A percentile compares a stretch with the other conserved stretches of the same genome.
phyloP scores from a whole-genome alignment of 1,140 invertebrate species.

The Leptonema lineaticorne region DNA sequence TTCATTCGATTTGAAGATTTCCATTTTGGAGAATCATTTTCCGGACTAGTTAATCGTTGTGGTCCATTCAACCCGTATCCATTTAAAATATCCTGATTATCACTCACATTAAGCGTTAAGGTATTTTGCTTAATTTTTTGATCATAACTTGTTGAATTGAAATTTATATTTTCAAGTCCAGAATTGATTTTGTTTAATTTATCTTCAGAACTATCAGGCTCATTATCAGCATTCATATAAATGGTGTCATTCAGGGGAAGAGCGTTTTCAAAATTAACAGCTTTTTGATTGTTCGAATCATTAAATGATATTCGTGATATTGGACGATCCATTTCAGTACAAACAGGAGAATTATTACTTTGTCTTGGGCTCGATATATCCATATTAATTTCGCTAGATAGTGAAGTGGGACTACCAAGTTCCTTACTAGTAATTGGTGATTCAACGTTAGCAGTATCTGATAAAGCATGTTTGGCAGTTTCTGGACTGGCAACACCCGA shows the following conservation, averaged over 20 bases:
- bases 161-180: slow-evolving; percentile 46
- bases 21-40: slow-evolving; percentile 30
- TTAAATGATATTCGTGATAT: neutral
- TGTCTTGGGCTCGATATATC: slow-evolving; percentile 53
- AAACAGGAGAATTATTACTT: slow-evolving; percentile 35
- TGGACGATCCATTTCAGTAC: slow-evolving; percentile 4
- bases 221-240: neutral
- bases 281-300: neutral
- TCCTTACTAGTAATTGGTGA: slow-evolving; percentile 53
- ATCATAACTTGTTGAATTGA: slow-evolving; percentile 39
- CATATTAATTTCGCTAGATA: slow-evolving; percentile 58
- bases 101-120: slow-evolving; percentile 44
- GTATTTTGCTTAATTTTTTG: slow-evolving; percentile 28
- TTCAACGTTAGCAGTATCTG: slow-evolving; percentile 54
- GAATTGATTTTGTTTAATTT: slow-evolving; percentile 44
- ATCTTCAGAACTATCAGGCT: slow-evolving; percentile 42
- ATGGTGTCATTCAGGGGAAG: neutral
- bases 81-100: slow-evolving; percentile 10
- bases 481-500: slow-evolving; percentile 60
- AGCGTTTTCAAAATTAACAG: neutral
- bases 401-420: slow-evolving; percentile 52
- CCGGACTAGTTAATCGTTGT: neutral
- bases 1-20: slow-evolving; percentile 46
- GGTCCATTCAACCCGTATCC: neutral
- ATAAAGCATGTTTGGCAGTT: slow-evolving; percentile 56